Evolutionary conservation across 35 echinoderm and acorn worm species (phyloP), one percentile per base, ranked within the genome.

Genomic region (Apostichopus parvimensis): DNA sequence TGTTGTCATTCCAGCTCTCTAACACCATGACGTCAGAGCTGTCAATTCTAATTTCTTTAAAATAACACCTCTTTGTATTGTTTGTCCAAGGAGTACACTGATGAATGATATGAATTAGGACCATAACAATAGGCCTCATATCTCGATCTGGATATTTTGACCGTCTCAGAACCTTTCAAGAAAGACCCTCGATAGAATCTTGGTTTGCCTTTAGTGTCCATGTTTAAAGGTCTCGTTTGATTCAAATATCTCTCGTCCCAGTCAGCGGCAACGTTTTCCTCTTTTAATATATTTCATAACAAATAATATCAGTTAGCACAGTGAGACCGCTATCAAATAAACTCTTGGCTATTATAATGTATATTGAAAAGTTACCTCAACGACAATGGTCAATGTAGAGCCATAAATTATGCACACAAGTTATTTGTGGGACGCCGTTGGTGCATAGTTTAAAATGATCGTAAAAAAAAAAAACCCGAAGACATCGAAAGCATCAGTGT

Each of bases 341-440:
- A 55, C 52, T 13, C 25, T 54, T 12, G 52, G 79, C 64, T 68
- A 68, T 45, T 45, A 45, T 45, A 45, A 45, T 4, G 34, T 45
- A 45, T 82, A 54, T 54, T 53, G 79, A 54, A 18, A 53, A n/a
- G 79, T 55, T 34, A 12, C 79, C 25, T 54, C 79, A 13, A 56
- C 34, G 34, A 82, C 34, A 55, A 54, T 54, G 79, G 79, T 82
- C 79, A 56, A 56, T 3, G 14, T 34, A 17, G 25, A 82, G 55
- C 52, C 79, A 82, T 82, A 18, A 82, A 82, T 82, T 53, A 82
- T 45, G 25, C 9, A 68, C 64, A 68, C 64, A 68, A 45, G 9
- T 68, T 15, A 82, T 54, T 34, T 17, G 4, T 53, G 79, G 10
- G 77, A 3, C 12, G 79, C 55, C 25, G 55, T 82, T n/a, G 55